Conservation (phyloP, 35 echinoderm and acorn worm species). For the Patiria miniata region DNA sequence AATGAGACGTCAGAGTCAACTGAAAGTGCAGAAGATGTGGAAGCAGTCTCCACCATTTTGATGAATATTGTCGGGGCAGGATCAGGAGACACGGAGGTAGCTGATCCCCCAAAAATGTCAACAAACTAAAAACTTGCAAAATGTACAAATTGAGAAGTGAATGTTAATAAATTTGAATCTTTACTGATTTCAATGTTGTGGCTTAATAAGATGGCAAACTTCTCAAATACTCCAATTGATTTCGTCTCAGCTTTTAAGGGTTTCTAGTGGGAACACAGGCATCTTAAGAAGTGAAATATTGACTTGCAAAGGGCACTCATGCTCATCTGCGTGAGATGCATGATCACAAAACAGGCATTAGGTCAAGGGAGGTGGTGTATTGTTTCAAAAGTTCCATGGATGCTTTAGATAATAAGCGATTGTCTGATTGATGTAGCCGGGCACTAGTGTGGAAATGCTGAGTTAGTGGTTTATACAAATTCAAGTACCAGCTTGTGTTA, state of each 20-base stretch:
- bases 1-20: not conserved
- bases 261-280: not conserved
- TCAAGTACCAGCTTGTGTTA: too few relatives aligned
- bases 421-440: too few relatives aligned
- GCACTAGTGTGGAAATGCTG: too few relatives aligned
- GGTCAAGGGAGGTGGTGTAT: too few relatives aligned
- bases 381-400: too few relatives aligned
- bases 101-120: too few relatives aligned
- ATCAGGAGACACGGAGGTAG: slow-evolving; percentile 10
- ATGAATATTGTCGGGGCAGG: slow-evolving; percentile 15
- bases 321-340: not conserved
- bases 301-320: not conserved
- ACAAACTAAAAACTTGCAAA: too few relatives aligned
- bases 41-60: not conserved
- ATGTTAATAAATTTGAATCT: not conserved
- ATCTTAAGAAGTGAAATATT: not conserved
- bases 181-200: too few relatives aligned
- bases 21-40: not conserved
- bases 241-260: not conserved
- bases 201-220: too few relatives aligned
- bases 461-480: too few relatives aligned
- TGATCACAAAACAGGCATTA: too few relatives aligned
- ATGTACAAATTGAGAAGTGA: not conserved
- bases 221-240: not conserved
- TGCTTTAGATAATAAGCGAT: too few relatives aligned